Conservation (phyloP, 2,888 invertebrate genomes). For the Buathra laborator region DNA sequence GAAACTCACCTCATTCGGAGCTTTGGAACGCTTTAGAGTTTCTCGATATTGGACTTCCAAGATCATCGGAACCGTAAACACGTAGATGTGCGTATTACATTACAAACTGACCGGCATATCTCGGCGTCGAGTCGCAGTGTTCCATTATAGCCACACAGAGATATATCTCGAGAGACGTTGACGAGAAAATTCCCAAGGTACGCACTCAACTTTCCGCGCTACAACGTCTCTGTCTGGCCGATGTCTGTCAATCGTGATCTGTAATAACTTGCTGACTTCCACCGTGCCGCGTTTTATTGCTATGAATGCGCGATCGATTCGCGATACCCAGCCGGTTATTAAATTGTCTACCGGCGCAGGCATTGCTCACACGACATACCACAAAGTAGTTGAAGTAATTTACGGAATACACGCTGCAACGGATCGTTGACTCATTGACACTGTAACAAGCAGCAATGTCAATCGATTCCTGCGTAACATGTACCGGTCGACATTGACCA, state of each 20-base stretch:
- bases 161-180: conserved; percentile 48
- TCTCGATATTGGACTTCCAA: conserved; percentile 1
- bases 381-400: conserved; percentile 25
- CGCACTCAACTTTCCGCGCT: conserved; percentile 17
- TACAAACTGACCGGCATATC: background rate
- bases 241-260: conserved; percentile 67
- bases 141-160: background rate
- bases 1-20: conserved; percentile 2
- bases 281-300: conserved; percentile 9
- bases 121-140: conserved; percentile 6
- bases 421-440: conserved; percentile 68
- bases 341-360: conserved; percentile 71
- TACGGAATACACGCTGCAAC: conserved; percentile 36
- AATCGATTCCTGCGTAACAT: conserved; percentile 73
- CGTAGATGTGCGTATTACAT: background rate
- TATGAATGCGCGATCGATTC: conserved; percentile 62
- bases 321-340: conserved; percentile 77
- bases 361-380: conserved; percentile 65
- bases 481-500: conserved; percentile 40
- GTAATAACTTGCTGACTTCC: conserved; percentile 59
- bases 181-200: conserved; percentile 52
- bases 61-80: background rate
- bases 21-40: background rate
- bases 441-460: conserved; percentile 46
- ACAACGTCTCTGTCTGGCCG: conserved; percentile 57